These are phyloP conservation scores for Amyelois transitella DNA, from an alignment of 1,140 invertebrate genomes.

Conservation along the genomic window DNA sequence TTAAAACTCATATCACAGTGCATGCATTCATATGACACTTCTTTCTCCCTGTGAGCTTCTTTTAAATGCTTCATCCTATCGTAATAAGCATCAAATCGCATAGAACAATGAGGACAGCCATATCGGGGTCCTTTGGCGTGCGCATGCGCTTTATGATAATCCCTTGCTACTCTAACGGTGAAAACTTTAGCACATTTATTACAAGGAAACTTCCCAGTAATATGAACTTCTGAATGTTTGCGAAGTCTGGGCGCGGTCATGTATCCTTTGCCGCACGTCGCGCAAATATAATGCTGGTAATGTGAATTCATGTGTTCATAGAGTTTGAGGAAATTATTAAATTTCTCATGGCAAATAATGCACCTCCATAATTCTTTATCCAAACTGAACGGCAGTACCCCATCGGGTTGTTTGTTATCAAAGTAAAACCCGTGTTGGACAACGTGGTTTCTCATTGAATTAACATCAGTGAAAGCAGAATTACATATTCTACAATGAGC, in stretches of 20 bases:
- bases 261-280: conserved; percentile 68
- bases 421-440: conserved; percentile 44
- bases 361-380: conserved; percentile 57
- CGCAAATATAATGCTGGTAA: conserved; percentile 68
- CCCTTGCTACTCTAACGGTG: conserved; percentile 48
- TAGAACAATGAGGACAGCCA: conserved; percentile 55
- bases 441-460: conserved; percentile 44
- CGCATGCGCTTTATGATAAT: conserved; percentile 50
- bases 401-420: conserved; percentile 45
- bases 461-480: conserved; percentile 23
- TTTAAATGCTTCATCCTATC: conserved; percentile 60
- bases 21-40: conserved; percentile 47
- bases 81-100: conserved; percentile 54
- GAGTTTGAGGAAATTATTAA: conserved; percentile 60
- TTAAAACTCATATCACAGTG: conserved; percentile 57
- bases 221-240: conserved; percentile 58
- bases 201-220: conserved; percentile 57
- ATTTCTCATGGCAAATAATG: conserved; percentile 45
- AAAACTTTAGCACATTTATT: conserved; percentile 50
- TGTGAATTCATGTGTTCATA: conserved; percentile 71
- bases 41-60: conserved; percentile 50
- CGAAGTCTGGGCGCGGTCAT: conserved; percentile 57
- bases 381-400: conserved; percentile 49
- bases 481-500: conserved; percentile 39
- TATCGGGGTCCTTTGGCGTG: conserved; percentile 56